A percentile compares a stretch with the other conserved stretches of the same genome.
These are phyloP conservation scores for Apogon talboti DNA, from an alignment of 2,797 vertebrate genomes.

Conservation along the genomic window DNA sequence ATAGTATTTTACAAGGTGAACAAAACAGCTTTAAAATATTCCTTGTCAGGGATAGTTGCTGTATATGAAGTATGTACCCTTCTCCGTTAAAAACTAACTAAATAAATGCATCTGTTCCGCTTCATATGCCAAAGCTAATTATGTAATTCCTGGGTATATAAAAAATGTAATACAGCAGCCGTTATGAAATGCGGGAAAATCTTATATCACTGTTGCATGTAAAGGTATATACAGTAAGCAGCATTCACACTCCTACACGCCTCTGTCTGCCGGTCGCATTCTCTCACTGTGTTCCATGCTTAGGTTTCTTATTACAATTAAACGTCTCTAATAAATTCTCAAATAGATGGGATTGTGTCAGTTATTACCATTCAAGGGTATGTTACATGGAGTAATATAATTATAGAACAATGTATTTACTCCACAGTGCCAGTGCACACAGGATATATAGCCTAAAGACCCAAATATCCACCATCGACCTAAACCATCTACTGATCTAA, in stretches of 20 bases:
- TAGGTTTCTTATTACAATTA: slow-evolving; percentile 1
- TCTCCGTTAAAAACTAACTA: slow-evolving; percentile 43
- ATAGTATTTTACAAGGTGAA: too few species aligned
- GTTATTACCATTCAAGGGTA: slow-evolving; percentile 9
- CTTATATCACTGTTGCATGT: slow-evolving; percentile 39
- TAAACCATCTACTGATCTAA: too few species aligned
- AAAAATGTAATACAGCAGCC: slow-evolving; percentile 48
- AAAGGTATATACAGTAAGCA: slow-evolving; percentile 21
- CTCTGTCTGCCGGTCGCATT: not conserved
- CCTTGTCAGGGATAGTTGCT: not conserved
- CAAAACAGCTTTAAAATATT: too few species aligned
- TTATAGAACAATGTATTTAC: not conserved
- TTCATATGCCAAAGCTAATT: slow-evolving; percentile 55
- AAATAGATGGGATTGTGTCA: too few species aligned
- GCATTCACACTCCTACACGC: not conserved
- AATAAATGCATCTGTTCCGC: slow-evolving; percentile 39
- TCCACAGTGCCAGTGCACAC: too few species aligned
- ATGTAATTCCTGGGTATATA: slow-evolving; percentile 59
- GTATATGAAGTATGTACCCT: slow-evolving; percentile 13
- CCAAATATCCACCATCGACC: too few species aligned
- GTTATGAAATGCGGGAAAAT: slow-evolving; percentile 32
- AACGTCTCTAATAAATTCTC: too few species aligned
- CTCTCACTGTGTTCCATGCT: not conserved
- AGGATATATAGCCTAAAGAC: too few species aligned
- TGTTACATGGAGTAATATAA: slow-evolving; percentile 11